phyloP scores from a whole-genome alignment of 2,888 invertebrate species.

The Hoplodrina blanda region DNA sequence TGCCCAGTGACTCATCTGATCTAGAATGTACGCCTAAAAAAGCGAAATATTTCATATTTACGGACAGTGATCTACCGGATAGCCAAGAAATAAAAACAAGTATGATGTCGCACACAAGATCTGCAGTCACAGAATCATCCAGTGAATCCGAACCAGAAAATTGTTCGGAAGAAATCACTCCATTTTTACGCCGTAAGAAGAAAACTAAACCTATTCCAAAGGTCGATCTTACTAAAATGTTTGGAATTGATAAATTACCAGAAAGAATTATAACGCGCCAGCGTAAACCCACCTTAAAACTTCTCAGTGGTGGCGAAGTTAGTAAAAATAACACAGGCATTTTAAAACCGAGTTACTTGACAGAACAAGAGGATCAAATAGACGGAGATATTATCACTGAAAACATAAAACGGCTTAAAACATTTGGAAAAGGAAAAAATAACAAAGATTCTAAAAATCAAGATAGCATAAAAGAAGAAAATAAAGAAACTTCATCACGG shows the following conservation, averaged over 20 bases:
- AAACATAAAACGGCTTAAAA: slow-evolving; percentile 79
- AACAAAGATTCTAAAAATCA: slow-evolving; percentile 58
- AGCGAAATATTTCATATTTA: slow-evolving; percentile 70
- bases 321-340: slow-evolving; percentile 67
- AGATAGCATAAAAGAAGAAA: slow-evolving; percentile 37
- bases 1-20: slow-evolving; percentile 78
- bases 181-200: slow-evolving; percentile 74
- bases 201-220: slow-evolving; percentile 69
- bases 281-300: slow-evolving; percentile 80
- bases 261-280: slow-evolving; percentile 79
- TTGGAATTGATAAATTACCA: slow-evolving; percentile 76
- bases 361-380: slow-evolving; percentile 77
- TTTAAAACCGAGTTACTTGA: slow-evolving; percentile 72
- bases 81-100: slow-evolving; percentile 84
- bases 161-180: slow-evolving; percentile 74
- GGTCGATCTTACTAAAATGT: slow-evolving; percentile 77
- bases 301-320: slow-evolving; percentile 57
- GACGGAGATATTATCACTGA: slow-evolving; percentile 79
- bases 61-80: slow-evolving; percentile 79
- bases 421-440: slow-evolving; percentile 69
- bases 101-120: slow-evolving; percentile 65
- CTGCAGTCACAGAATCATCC: slow-evolving; percentile 71
- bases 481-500: slow-evolving; percentile 27
- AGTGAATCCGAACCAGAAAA: slow-evolving; percentile 82
- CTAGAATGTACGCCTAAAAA: slow-evolving; percentile 79